Evolutionary conservation across 1,140 invertebrate genomes (phyloP).

Genomic region (Brachionus rubens): DNA sequence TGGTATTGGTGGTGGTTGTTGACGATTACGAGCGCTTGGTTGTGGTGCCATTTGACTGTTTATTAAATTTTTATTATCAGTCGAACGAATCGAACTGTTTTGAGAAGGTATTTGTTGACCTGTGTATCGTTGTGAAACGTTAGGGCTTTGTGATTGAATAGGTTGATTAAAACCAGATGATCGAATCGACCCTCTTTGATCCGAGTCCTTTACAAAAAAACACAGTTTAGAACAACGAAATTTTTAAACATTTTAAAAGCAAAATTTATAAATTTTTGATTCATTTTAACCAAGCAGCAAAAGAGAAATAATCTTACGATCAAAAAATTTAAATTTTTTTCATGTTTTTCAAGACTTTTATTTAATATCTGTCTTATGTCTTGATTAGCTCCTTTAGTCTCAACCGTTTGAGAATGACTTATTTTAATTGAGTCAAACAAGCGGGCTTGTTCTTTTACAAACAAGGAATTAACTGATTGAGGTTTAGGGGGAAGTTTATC

Average conservation of each 20-base stretch:
- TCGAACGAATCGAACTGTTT: not conserved
- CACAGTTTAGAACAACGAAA: not conserved
- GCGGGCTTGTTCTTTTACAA: not conserved
- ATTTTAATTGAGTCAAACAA: not conserved
- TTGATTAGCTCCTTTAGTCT: too few relatives aligned
- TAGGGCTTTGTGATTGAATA: constrained; percentile 2
- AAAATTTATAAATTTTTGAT: not conserved
- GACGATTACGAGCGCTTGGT: not conserved
- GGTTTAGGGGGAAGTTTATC: not conserved
- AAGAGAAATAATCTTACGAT: not conserved
- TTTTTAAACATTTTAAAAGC: not conserved
- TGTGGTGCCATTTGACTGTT: too few relatives aligned
- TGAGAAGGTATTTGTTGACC: not conserved
- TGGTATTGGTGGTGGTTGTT: constrained; percentile 21
- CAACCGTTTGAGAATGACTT: too few relatives aligned
- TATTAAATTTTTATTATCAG: not conserved
- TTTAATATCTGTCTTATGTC: not conserved
- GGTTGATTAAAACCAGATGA: not conserved
- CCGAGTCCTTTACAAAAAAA: not conserved
- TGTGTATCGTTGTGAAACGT: not conserved
- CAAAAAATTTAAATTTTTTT: constrained; percentile 19
- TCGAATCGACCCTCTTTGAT: not conserved
- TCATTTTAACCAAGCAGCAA: not conserved
- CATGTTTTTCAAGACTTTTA: not conserved
- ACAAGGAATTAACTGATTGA: not conserved